Conservation (phyloP, 2,888 invertebrate species). For the Amiota mariae region DNA sequence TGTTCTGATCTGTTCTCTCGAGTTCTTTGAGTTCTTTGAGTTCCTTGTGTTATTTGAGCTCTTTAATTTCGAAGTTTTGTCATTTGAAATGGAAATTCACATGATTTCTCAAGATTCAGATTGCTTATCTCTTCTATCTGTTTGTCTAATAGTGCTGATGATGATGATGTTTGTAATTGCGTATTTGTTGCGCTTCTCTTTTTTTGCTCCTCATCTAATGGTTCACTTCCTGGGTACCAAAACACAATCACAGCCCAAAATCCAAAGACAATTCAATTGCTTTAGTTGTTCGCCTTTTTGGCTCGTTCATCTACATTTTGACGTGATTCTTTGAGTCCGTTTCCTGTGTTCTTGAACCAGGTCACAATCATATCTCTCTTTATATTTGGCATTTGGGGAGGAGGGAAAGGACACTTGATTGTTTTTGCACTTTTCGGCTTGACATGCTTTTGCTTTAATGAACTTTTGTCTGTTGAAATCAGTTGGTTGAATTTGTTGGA, state of each 20-base stretch:
- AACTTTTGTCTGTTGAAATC: conserved; percentile 50
- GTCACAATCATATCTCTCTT: conserved; percentile 33
- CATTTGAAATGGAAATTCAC: conserved; percentile 50
- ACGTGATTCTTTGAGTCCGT: conserved; percentile 67
- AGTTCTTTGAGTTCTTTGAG: not conserved
- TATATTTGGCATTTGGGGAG: conserved; percentile 27
- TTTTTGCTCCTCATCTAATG: conserved; percentile 53
- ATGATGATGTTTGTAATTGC: conserved; percentile 50
- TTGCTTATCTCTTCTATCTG: conserved; percentile 66
- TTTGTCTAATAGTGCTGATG: conserved; percentile 16
- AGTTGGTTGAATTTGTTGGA: not conserved
- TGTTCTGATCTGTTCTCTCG: not conserved
- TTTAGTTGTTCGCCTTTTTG: conserved; percentile 36
- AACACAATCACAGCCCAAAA: conserved; percentile 50
- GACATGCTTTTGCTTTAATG: conserved; percentile 63
- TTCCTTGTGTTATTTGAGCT: conserved; percentile 58
- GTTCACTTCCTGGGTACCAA: conserved; percentile 68
- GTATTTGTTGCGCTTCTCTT: conserved; percentile 44
- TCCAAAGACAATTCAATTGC: conserved; percentile 21
- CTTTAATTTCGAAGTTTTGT: conserved; percentile 64
- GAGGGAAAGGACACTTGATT: conserved; percentile 46
- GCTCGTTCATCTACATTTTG: conserved; percentile 52
- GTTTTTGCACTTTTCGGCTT: conserved; percentile 54
- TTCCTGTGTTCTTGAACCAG: conserved; percentile 56
- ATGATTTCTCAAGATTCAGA: conserved; percentile 69